These are phyloP conservation scores for Artibeus jamaicensis DNA, from an alignment of 2,797 vertebrate species.

Conservation along the genomic window DNA sequence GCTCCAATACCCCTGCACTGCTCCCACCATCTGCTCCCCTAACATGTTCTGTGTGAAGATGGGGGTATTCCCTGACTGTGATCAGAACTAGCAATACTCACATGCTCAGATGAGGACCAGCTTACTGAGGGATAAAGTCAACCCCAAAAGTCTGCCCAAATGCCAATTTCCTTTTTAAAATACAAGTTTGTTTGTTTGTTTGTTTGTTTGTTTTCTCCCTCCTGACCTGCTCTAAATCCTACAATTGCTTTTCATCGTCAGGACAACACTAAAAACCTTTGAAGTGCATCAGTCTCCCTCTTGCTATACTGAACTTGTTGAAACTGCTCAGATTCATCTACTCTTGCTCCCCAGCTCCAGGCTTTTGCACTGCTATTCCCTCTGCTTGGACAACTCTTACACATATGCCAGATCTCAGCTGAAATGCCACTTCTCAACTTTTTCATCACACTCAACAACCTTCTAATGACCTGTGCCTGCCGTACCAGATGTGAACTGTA, in stretches of 20 bases:
- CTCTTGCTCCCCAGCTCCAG: background rate
- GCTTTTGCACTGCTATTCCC: background rate
- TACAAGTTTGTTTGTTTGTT: background rate
- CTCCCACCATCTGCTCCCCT: background rate
- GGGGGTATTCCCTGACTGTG: background rate
- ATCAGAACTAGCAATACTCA: background rate
- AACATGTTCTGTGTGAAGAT: background rate
- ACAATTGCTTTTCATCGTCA: conserved; percentile 6
- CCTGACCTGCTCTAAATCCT: background rate
- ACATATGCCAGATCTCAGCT: background rate
- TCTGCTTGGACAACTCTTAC: background rate
- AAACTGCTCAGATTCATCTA: background rate
- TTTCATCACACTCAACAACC: background rate
- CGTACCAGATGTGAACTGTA: background rate
- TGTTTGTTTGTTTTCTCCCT: background rate
- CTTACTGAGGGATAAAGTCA: background rate
- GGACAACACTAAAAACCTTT: background rate
- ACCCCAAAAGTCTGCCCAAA: background rate
- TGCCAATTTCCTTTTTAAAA: background rate
- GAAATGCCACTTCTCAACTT: background rate
- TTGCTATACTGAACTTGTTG: background rate
- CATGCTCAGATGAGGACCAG: background rate
- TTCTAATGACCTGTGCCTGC: background rate
- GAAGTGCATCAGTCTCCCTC: background rate
- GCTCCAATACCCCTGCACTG: background rate